Conservation (phyloP, 1,140 invertebrate genomes). For the Schlechtendalia chinensis region DNA sequence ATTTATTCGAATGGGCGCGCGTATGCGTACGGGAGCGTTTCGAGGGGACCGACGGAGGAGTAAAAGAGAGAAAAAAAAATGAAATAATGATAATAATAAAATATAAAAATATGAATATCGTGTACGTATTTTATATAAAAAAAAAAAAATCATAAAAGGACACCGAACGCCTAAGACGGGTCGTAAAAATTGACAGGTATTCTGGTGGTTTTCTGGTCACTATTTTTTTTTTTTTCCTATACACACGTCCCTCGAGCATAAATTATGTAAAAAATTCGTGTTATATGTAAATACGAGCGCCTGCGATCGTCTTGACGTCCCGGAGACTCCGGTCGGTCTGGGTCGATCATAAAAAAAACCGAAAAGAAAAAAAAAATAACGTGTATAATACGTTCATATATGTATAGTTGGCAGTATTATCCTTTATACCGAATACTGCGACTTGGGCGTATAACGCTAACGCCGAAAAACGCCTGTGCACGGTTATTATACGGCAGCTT, state of each 20-base stretch:
- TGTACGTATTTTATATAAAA: constrained; percentile 8
- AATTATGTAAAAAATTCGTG: constrained; percentile 49
- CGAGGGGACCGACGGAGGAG: constrained; percentile 41
- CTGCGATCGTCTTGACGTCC: constrained; percentile 34
- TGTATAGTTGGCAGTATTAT: too few species aligned
- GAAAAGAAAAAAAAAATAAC: neutral
- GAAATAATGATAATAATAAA: constrained; percentile 35
- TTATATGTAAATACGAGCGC: constrained; percentile 42
- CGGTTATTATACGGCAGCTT: constrained; percentile 48
- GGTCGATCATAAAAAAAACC: constrained; percentile 33
- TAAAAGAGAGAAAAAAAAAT: too few species aligned
- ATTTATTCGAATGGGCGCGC: neutral
- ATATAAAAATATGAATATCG: constrained; percentile 37
- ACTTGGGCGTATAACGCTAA: constrained; percentile 41
- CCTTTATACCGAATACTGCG: constrained; percentile 28
- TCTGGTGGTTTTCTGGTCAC: constrained; percentile 49
- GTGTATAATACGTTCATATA: neutral
- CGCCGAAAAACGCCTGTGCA: constrained; percentile 32
- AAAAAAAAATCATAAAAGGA: constrained; percentile 43
- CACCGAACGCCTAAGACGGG: constrained; percentile 46
- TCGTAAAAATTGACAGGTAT: constrained; percentile 50
- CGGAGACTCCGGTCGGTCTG: constrained; percentile 46
- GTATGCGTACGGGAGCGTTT: constrained; percentile 40
- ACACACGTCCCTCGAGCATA: constrained; percentile 33
- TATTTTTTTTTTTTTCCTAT: constrained; percentile 1